These are phyloP conservation scores for Lithophane ornitopus DNA, from an alignment of 2,888 invertebrate genomes.

Conservation along the genomic window DNA sequence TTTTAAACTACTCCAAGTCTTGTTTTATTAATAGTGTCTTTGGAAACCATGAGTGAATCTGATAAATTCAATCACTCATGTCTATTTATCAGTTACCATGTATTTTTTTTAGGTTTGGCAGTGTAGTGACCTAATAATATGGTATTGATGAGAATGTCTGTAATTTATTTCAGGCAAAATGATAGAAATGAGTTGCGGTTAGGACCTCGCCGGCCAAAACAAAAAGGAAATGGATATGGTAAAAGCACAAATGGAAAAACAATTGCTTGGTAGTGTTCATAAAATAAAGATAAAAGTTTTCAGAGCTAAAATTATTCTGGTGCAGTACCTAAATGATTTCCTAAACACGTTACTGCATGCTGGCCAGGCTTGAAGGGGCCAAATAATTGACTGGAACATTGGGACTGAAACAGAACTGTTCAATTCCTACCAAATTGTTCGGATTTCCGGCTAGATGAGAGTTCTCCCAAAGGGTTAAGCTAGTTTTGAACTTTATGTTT, in stretches of 20 bases:
- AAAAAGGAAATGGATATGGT: not conserved
- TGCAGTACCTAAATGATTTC: constrained; percentile 13
- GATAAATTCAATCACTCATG: not conserved
- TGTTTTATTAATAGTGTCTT: not conserved
- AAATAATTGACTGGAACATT: constrained; percentile 53
- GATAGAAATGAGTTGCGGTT: not conserved
- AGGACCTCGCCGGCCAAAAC: not conserved
- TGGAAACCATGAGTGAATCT: not conserved
- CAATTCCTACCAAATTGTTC: constrained; percentile 82
- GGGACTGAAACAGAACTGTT: constrained; percentile 74
- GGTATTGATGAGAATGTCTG: not conserved
- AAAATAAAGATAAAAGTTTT: not conserved
- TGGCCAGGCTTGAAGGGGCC: constrained; percentile 3
- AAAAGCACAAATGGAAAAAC: not conserved
- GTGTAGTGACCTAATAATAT: not conserved
- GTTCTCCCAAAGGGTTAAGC: constrained; percentile 83
- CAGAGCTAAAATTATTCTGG: not conserved
- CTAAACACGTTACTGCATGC: constrained; percentile 5
- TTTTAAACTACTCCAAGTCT: not conserved
- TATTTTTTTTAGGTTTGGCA: not conserved
- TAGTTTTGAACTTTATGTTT: constrained; percentile 86
- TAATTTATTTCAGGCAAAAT: constrained; percentile 18
- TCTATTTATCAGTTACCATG: not conserved
- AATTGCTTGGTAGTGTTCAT: not conserved
- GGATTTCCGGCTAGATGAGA: constrained; percentile 82